These are phyloP conservation scores for Hylaeus anthracinus DNA, from an alignment of 1,140 invertebrate species.

Conservation along the genomic window DNA sequence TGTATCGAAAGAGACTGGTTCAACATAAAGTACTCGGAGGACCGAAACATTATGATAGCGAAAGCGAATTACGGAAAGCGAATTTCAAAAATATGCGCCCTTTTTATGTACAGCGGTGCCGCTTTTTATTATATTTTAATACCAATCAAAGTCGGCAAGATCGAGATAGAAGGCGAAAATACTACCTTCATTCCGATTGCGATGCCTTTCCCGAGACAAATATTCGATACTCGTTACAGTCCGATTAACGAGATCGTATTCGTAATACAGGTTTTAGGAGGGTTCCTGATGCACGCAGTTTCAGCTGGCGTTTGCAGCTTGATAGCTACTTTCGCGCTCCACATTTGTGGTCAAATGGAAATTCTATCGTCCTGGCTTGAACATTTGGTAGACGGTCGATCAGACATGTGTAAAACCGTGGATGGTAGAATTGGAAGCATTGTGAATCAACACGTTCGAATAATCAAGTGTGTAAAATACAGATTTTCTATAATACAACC, in stretches of 20 bases:
- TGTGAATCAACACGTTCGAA: conserved; percentile 59
- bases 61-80: conserved; percentile 31
- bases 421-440: conserved; percentile 52
- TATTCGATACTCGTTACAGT: conserved; percentile 47
- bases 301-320: conserved; percentile 54
- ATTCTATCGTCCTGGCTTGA: conserved; percentile 56
- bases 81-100: neutral
- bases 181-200: conserved; percentile 39
- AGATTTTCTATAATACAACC: no score
- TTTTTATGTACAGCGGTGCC: conserved; percentile 43
- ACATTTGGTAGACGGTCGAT: conserved; percentile 25
- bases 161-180: neutral
- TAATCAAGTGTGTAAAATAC: conserved; percentile 40
- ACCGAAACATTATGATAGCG: conserved; percentile 31
- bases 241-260: conserved; percentile 58
- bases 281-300: conserved; percentile 51
- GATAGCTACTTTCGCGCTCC: conserved; percentile 60
- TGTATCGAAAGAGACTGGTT: conserved; percentile 67
- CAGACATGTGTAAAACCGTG: conserved; percentile 2
- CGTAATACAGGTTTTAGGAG: conserved; percentile 46
- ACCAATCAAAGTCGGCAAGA: conserved; percentile 4
- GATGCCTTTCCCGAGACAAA: conserved; percentile 54
- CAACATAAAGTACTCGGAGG: conserved; percentile 8
- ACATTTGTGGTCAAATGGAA: conserved; percentile 66
- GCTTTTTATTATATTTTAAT: conserved; percentile 25